Evolutionary conservation across 2,888 invertebrate genomes (phyloP).

Genomic region (Xanthorhoe spadicearia): DNA sequence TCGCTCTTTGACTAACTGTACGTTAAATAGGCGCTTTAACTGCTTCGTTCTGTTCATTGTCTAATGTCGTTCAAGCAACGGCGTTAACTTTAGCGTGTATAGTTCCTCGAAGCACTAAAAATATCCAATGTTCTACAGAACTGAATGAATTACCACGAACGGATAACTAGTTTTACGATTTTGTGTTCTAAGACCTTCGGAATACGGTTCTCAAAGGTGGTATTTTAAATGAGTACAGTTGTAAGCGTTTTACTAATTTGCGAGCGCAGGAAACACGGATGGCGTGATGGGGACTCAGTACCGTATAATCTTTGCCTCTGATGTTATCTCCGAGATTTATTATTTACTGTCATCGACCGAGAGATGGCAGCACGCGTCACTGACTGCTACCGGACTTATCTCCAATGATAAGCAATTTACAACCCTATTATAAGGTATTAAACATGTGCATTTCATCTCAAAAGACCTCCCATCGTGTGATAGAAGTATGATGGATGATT

Average conservation of each 20-base stretch:
- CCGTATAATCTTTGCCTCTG: slow-evolving; percentile 83
- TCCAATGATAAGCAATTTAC: slow-evolving; percentile 52
- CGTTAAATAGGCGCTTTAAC: slow-evolving; percentile 70
- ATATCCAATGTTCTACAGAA: slow-evolving; percentile 68
- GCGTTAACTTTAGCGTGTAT: slow-evolving; percentile 68
- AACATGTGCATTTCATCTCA: slow-evolving; percentile 43
- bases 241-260: slow-evolving; percentile 80
- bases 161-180: slow-evolving; percentile 41
- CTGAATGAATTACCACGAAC: slow-evolving; percentile 34
- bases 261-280: slow-evolving; percentile 82
- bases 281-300: slow-evolving; percentile 77
- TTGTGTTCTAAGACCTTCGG: slow-evolving; percentile 49
- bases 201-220: slow-evolving; percentile 50
- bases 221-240: slow-evolving; percentile 58
- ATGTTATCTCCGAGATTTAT: slow-evolving; percentile 83
- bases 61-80: slow-evolving; percentile 62
- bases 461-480: slow-evolving; percentile 63
- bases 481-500: slow-evolving; percentile 45
- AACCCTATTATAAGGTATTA: slow-evolving; percentile 51
- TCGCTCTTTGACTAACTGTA: slow-evolving; percentile 55
- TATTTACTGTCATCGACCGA: slow-evolving; percentile 79
- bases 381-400: slow-evolving; percentile 70
- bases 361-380: slow-evolving; percentile 83
- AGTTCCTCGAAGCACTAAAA: slow-evolving; percentile 80
- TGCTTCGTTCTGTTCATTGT: slow-evolving; percentile 71